phyloP scores from a whole-genome alignment of 2,888 invertebrate species.

The Morpho deidamia region DNA sequence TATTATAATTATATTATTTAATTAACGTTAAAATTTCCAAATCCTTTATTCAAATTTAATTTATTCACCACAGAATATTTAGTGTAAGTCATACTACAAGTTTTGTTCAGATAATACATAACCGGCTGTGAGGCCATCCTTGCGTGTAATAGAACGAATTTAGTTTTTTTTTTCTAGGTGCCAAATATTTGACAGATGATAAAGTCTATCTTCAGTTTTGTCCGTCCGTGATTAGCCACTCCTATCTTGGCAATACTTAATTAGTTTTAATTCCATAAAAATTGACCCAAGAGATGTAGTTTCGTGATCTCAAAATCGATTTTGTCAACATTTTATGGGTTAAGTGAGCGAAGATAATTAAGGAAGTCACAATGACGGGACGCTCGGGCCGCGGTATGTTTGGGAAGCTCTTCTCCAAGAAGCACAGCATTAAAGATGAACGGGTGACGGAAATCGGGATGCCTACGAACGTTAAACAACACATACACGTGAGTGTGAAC shows the following conservation, averaged over 20 bases:
- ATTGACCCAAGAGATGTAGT: slow-evolving; percentile 51
- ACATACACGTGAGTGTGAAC: slow-evolving; percentile 93
- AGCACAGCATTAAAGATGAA: slow-evolving; percentile 64
- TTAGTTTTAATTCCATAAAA: slow-evolving; percentile 41
- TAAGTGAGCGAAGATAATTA: slow-evolving; percentile 28
- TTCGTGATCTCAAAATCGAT: slow-evolving; percentile 39
- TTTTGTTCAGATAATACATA: too few relatives aligned
- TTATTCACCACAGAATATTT: too few relatives aligned
- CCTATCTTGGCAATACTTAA: slow-evolving; percentile 50
- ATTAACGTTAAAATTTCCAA: too few relatives aligned
- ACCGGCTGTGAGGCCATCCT: not conserved
- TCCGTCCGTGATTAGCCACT: slow-evolving; percentile 71
- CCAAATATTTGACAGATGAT: slow-evolving; percentile 27
- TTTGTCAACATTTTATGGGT: slow-evolving; percentile 35
- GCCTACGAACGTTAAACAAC: slow-evolving; percentile 91
- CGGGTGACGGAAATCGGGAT: slow-evolving; percentile 85
- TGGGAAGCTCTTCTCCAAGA: slow-evolving; percentile 71
- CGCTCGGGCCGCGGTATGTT: slow-evolving; percentile 70
- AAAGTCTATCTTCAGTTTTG: slow-evolving; percentile 33
- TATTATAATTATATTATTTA: too few relatives aligned
- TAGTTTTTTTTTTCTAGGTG: slow-evolving; percentile 19
- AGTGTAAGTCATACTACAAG: too few relatives aligned
- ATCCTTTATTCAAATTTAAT: too few relatives aligned
- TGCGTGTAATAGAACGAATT: slow-evolving; percentile 6
- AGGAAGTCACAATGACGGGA: slow-evolving; percentile 65